phyloP scores from a whole-genome alignment of 2,888 invertebrate species.

The Steromphala cineraria region DNA sequence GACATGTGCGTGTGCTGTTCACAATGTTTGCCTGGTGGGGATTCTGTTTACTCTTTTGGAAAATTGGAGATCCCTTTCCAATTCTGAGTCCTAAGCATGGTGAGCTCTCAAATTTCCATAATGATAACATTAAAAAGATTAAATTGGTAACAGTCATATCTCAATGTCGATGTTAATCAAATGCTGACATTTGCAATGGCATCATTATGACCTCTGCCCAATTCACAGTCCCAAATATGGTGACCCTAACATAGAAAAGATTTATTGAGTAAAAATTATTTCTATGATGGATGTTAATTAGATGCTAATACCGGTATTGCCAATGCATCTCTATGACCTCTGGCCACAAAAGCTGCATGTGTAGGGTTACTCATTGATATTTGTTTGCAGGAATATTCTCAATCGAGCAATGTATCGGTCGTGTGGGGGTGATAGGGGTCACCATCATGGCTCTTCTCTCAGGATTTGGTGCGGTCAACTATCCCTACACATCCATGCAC shows the following conservation, averaged over 20 bases:
- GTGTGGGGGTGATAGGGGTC: slow-evolving; percentile 98
- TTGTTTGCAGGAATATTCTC: slow-evolving; percentile 81
- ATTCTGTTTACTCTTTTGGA: slow-evolving; percentile 98
- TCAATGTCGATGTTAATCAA: no score
- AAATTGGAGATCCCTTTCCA: slow-evolving; percentile 98
- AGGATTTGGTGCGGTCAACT: slow-evolving; percentile 99
- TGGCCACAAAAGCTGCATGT: no score
- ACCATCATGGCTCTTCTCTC: slow-evolving; percentile 99
- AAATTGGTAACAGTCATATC: no score
- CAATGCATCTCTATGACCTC: no score
- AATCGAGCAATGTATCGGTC: slow-evolving; percentile 89
- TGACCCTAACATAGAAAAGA: no score
- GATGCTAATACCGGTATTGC: no score
- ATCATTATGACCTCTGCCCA: no score
- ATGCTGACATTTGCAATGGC: no score
- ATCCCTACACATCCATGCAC: slow-evolving; percentile 98
- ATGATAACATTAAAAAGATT: no score
- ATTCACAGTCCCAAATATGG: no score
- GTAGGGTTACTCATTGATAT: background rate
- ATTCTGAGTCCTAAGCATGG: slow-evolving; percentile 97
- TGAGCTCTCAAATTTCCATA: slow-evolving; percentile 41
- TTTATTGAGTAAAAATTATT: no score
- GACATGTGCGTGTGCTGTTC: slow-evolving; percentile 77
- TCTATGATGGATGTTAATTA: no score
- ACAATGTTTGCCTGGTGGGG: slow-evolving; percentile 91